Evolutionary conservation across 1,140 invertebrate genomes (phyloP).

Genomic region (Aphis craccivora): DNA sequence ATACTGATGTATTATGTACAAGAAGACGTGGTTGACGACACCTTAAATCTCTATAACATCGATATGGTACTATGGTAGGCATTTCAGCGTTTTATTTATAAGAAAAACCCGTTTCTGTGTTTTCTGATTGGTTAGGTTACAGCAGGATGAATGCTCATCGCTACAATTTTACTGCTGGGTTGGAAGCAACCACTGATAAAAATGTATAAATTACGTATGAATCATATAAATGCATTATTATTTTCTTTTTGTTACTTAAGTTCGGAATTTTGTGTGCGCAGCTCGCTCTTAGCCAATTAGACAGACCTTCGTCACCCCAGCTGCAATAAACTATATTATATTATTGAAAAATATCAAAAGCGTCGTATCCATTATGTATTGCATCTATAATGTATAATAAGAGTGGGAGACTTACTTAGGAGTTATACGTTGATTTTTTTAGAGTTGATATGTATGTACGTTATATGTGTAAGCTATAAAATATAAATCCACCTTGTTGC

Average conservation of each 20-base stretch:
- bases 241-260: neutral
- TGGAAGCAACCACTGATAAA: neutral
- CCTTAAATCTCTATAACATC: neutral
- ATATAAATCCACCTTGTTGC: too few relatives aligned
- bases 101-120: slow-evolving; percentile 31
- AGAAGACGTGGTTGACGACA: neutral
- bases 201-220: slow-evolving; percentile 32
- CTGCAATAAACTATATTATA: neutral
- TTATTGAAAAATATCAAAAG: neutral
- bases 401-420: neutral
- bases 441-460: neutral
- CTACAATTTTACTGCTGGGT: neutral
- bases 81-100: slow-evolving; percentile 28
- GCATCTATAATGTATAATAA: neutral
- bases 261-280: neutral
- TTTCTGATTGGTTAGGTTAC: neutral
- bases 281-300: neutral
- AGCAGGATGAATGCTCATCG: neutral
- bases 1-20: neutral
- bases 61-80: neutral
- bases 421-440: neutral
- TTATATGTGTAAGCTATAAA: neutral
- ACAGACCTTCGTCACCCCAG: neutral
- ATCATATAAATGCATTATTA: slow-evolving; percentile 34
- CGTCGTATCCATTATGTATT: neutral